A percentile compares a stretch with the other conserved stretches of the same genome.
Conservation (phyloP, 1,140 invertebrate genomes). For the Caenorhabditis tropicalis region DNA sequence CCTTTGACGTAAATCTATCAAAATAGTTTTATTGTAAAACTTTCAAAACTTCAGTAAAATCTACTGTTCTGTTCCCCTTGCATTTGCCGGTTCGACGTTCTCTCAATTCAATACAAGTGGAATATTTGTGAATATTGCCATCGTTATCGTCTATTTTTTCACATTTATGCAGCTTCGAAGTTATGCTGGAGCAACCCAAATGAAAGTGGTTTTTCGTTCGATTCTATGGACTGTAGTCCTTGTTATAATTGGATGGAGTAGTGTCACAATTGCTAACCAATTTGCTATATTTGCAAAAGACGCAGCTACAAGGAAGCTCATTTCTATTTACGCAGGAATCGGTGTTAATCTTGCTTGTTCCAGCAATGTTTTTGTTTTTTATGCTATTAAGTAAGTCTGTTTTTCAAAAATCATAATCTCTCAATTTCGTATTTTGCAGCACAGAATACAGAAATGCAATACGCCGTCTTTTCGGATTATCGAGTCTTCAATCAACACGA, state of each 20-base stretch:
- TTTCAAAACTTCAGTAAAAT: neutral
- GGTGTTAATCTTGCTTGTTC: neutral
- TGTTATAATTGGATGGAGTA: constrained; percentile 24
- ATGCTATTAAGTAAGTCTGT: neutral
- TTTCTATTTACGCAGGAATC: constrained; percentile 8
- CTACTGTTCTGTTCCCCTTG: neutral
- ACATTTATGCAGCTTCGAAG: neutral
- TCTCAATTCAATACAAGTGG: constrained; percentile 9
- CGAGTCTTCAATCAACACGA: neutral
- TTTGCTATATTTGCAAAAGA: constrained; percentile 28
- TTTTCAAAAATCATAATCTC: too few species aligned
- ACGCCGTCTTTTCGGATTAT: neutral
- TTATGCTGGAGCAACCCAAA: constrained; percentile 5
- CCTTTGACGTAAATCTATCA: neutral
- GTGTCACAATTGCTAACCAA: constrained; percentile 19
- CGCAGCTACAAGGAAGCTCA: neutral
- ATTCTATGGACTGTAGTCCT: constrained; percentile 16
- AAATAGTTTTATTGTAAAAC: too few species aligned
- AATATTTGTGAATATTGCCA: neutral
- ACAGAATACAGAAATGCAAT: neutral
- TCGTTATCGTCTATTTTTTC: constrained; percentile 3
- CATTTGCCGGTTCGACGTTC: neutral
- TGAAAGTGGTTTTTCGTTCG: constrained; percentile 23
- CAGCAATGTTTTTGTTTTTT: constrained; percentile 6
- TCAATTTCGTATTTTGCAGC: neutral